Percentiles rank a stretch among this genome's conserved stretches.
Conservation (phyloP, 2,797 vertebrate genomes). For the Masticophis lateralis region DNA sequence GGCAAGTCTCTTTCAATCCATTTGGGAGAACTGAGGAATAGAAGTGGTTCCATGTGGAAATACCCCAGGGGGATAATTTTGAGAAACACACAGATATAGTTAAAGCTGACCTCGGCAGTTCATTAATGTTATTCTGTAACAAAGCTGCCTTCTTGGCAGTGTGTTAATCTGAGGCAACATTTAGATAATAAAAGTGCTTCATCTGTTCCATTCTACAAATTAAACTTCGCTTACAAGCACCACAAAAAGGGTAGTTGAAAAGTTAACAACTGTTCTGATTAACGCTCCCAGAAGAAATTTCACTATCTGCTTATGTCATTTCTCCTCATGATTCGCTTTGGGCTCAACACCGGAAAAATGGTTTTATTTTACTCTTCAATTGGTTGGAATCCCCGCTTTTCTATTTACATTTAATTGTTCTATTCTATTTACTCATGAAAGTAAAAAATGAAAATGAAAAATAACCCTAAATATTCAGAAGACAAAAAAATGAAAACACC, state of each 20-base stretch:
- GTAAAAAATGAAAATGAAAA: not conserved
- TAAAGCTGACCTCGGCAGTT: not conserved
- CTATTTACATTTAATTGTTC: not conserved
- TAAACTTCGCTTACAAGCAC: not conserved
- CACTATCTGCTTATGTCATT: not conserved
- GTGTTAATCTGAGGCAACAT: not conserved
- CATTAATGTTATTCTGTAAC: not conserved
- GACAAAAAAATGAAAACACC: not conserved
- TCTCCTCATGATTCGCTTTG: not conserved
- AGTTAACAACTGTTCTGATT: not conserved
- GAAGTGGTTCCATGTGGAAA: not conserved
- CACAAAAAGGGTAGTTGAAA: not conserved
- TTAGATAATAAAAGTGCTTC: not conserved
- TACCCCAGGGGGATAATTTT: not conserved
- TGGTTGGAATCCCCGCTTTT: not conserved
- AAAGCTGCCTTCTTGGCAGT: not conserved
- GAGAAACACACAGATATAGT: not conserved
- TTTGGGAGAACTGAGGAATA: not conserved
- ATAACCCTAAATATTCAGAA: not conserved
- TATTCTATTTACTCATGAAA: not conserved
- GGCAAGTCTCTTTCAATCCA: not conserved
- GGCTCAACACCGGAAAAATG: not conserved
- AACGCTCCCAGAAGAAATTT: not conserved
- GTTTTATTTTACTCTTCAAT: not conserved
- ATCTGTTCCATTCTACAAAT: not conserved